Base-by-base conservation (phyloP, 2,888 invertebrate species). In the Mimachlamys varia region DNA sequence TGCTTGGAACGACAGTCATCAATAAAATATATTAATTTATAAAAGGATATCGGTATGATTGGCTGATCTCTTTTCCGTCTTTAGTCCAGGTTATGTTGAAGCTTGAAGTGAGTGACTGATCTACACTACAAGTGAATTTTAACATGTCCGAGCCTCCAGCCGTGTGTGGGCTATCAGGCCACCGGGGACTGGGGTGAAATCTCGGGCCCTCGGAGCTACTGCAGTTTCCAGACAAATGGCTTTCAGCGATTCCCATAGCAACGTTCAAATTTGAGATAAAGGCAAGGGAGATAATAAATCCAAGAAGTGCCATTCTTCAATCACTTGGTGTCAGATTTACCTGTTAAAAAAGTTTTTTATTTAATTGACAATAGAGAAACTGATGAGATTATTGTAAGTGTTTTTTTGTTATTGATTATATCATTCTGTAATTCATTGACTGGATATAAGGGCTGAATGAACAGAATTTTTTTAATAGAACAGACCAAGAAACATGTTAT, bases 71-170 rank as follows among this genome's bases (percentile, higher is more conserved):
- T 76, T 76, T 27, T 76, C 33, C 76, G 33, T 76, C 76, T 76
- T 76, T 76, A 76, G 33, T 76, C 76, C 76, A 76, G 0, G 76
- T 76, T 12, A 76, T 22, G 76, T 76, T 76, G 76, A 76, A 76
- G 76, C 76, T 76, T 76, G 76, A 15, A 12, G 76, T 76, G 2
- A 33, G 0, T 27, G 27, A 12, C 2, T 19, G 27, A 33, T 76
- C 15, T 1, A 76, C 76, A 13, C 33, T 76, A 76, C 76, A 76
- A 12, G 13, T 76, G 33, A 76, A 76, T 15, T 0, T 22, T 33
- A 76, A 27, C 76, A 33, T 27, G 76, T 33, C 33, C 33, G 33
- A 7, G 33, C 76, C 62, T n/a, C 62, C 76, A 10, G 76, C 33
- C 12, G 15, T 27, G 76, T 27, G 33, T 27, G 76, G 76, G 33